phyloP scores from a whole-genome alignment of 2,797 vertebrate genomes.

The Podarcis siculus region DNA sequence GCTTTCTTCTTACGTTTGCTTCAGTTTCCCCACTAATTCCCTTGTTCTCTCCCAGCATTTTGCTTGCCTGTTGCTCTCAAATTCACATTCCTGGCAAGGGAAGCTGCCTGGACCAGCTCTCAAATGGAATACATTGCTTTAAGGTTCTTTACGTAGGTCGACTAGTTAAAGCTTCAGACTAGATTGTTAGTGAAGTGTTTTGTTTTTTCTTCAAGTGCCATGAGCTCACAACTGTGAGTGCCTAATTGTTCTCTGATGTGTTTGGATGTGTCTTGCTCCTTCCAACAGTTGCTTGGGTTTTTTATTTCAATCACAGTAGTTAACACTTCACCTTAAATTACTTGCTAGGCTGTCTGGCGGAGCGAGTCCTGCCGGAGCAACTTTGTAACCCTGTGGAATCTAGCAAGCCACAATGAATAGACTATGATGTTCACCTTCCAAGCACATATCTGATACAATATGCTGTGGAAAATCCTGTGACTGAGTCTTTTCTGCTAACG shows the following conservation, averaged over 20 bases:
- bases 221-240: no score
- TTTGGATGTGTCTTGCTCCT: not conserved
- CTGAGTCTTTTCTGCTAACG: constrained; percentile 53
- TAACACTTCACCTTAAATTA: not conserved
- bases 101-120: not conserved
- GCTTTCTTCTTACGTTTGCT: no score
- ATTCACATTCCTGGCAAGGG: not conserved
- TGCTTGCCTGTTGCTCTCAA: not conserved
- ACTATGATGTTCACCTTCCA: constrained; percentile 55
- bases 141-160: no score
- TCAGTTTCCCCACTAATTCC: not conserved
- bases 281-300: no score
- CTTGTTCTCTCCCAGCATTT: not conserved
- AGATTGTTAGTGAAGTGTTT: no score
- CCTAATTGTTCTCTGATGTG: not conserved
- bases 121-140: not conserved
- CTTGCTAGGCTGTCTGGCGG: not conserved
- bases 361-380: not conserved
- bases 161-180: not conserved
- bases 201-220: not conserved
- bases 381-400: not conserved
- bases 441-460: constrained; percentile 47
- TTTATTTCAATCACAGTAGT: not conserved
- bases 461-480: constrained; percentile 39
- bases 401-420: constrained; percentile 32